Evolutionary conservation across 2,113 vertebrate species (phyloP).

Genomic region (Platysteira castanea): DNA sequence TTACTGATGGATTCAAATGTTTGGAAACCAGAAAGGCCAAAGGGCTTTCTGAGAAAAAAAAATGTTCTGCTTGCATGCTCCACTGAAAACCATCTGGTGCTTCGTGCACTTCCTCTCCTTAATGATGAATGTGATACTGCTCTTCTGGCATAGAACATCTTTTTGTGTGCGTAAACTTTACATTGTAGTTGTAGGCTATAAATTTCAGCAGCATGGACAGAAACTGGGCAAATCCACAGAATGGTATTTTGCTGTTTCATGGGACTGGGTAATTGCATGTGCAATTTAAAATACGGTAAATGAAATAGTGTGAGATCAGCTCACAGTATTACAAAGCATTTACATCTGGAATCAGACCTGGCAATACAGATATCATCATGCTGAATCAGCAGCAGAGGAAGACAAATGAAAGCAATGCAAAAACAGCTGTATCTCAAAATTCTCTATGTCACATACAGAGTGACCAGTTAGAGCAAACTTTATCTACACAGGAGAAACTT

Average conservation of each 20-base stretch:
- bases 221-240: neutral
- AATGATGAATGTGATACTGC: neutral
- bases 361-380: neutral
- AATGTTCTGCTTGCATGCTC: neutral
- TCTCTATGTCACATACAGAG: rapidly evolving
- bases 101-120: neutral
- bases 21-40: neutral
- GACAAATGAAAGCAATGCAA: neutral
- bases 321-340: neutral
- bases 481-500: neutral
- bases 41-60: neutral
- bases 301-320: neutral
- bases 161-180: neutral
- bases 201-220: neutral
- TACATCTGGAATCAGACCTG: neutral
- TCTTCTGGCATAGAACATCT: neutral
- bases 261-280: neutral
- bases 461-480: neutral
- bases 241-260: neutral
- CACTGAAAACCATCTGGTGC: neutral
- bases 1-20: neutral
- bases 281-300: neutral
- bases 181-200: neutral
- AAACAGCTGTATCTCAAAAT: neutral
- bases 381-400: neutral